Evolutionary conservation across 2,888 invertebrate genomes (phyloP), one percentile per base, ranked within the genome.

Genomic region (Icerya purchasi): DNA sequence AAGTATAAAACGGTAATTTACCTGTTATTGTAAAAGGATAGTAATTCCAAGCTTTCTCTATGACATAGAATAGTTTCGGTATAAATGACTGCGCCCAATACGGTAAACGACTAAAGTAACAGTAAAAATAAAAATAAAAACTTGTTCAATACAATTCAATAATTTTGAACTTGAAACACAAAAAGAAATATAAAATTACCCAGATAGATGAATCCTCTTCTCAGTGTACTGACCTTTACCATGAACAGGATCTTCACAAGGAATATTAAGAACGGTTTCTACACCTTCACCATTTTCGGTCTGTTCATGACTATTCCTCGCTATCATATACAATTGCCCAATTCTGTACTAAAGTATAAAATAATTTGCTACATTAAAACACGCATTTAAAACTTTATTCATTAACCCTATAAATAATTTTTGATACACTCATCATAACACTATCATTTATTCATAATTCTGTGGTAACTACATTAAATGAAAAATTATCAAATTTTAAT

Each of bases 11-110:
- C 58, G 57, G 61, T 50, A 61, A 68, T 66, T 74, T 77, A 82
- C 83, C 83, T 73, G 87, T 91, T 58, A 86, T 80, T 21, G 91
- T 91, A 67, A 80, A 88, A 14, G 92, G 92, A 74, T 89, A 93
- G 73, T 86, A 92, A 72, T 93, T 92, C 91, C 91, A 92, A 18
- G 91, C 88, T 70, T 90, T 91, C 73, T 92, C 92, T 61, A 85
- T 91, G 20, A 92, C 81, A 72, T 92, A 93, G 74, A 92, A 91
- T 70, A 92, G 83, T 72, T 84, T 83, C 64, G 92, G 92, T 68
- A 87, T 81, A 66, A 92, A 72, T 2, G 87, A 81, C 72, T 89
- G 87, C 58, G 91, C 76, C 90, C 90, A 93, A 69, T 84, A 84
- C 2, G 92, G 92, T 62, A 92, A 77, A 67, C 88, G 87, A 70